Percentiles rank a stretch among this genome's conserved stretches.
These are phyloP conservation scores for Molothrus ater DNA, from an alignment of 2,797 vertebrate genomes.

Conservation along the genomic window DNA sequence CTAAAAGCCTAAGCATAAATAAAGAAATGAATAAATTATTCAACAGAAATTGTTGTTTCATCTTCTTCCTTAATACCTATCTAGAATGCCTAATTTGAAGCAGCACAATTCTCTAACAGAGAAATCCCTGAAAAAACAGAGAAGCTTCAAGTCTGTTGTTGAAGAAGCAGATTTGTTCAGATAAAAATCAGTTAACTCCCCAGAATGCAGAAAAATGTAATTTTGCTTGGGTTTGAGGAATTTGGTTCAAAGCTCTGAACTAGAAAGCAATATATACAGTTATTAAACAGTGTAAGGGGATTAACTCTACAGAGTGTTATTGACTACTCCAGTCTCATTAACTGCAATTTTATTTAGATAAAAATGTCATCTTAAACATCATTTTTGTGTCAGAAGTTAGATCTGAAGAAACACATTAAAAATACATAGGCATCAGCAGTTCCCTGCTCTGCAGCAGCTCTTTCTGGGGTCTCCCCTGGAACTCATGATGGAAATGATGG, in stretches of 20 bases:
- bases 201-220: constrained; percentile 46
- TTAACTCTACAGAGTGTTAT: constrained; percentile 63
- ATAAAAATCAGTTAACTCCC: constrained; percentile 52
- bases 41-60: neutral
- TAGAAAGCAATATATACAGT: constrained; percentile 67
- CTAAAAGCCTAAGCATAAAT: neutral
- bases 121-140: neutral
- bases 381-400: constrained; percentile 49
- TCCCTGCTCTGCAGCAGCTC: neutral
- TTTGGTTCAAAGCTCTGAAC: constrained; percentile 62
- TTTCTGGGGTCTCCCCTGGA: constrained; percentile 13
- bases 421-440: constrained; percentile 4
- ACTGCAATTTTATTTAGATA: constrained; percentile 63
- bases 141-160: neutral
- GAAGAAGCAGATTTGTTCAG: constrained; percentile 28
- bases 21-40: constrained; percentile 14
- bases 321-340: constrained; percentile 61
- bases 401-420: constrained; percentile 59
- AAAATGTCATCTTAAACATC: constrained; percentile 61
- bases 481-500: neutral
- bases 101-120: neutral
- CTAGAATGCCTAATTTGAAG: constrained; percentile 8
- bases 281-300: constrained; percentile 66
- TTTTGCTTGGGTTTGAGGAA: constrained; percentile 62
- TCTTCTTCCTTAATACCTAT: neutral